Percentiles rank a stretch among this genome's conserved stretches.
phyloP scores from a whole-genome alignment of 2,888 invertebrate species.

The Pseudoips prasinana region DNA sequence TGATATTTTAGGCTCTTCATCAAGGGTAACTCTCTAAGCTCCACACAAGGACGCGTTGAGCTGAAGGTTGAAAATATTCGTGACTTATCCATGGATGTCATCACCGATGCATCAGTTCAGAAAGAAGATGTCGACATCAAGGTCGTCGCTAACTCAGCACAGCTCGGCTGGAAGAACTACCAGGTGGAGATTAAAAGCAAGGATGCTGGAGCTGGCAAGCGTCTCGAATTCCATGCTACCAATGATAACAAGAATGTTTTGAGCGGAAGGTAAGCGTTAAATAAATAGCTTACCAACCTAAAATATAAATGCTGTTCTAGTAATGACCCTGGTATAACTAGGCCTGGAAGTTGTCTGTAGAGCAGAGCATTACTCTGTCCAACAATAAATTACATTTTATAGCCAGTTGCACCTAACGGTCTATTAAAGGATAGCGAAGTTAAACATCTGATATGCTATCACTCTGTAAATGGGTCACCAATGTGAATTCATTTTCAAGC shows the following conservation, averaged over 20 bases:
- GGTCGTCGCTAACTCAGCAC: slow-evolving; percentile 83
- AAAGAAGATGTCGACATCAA: slow-evolving; percentile 85
- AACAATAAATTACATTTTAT: too few species aligned
- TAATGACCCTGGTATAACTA: too few species aligned
- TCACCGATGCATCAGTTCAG: slow-evolving; percentile 79
- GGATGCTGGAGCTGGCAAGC: slow-evolving; percentile 81
- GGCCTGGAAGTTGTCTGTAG: too few species aligned
- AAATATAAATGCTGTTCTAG: too few species aligned
- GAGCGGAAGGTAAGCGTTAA: slow-evolving; percentile 85
- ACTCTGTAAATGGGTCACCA: too few species aligned
- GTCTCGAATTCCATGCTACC: slow-evolving; percentile 84
- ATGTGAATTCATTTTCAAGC: too few species aligned
- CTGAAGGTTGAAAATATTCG: slow-evolving; percentile 76
- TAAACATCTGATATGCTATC: too few species aligned
- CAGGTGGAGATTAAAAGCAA: slow-evolving; percentile 84
- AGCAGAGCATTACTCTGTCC: too few species aligned
- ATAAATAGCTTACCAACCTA: too few species aligned
- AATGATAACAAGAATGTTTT: slow-evolving; percentile 85
- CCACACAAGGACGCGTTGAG: slow-evolving; percentile 82
- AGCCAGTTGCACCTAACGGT: too few species aligned
- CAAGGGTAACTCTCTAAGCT: slow-evolving; percentile 68
- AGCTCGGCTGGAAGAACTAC: slow-evolving; percentile 84
- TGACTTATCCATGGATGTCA: slow-evolving; percentile 78
- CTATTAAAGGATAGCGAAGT: too few species aligned
- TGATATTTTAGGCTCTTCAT: slow-evolving; percentile 55